A percentile compares a stretch with the other conserved stretches of the same genome.
phyloP scores from a whole-genome alignment of 2,888 invertebrate genomes.

The Trissoscelio sp. region DNA sequence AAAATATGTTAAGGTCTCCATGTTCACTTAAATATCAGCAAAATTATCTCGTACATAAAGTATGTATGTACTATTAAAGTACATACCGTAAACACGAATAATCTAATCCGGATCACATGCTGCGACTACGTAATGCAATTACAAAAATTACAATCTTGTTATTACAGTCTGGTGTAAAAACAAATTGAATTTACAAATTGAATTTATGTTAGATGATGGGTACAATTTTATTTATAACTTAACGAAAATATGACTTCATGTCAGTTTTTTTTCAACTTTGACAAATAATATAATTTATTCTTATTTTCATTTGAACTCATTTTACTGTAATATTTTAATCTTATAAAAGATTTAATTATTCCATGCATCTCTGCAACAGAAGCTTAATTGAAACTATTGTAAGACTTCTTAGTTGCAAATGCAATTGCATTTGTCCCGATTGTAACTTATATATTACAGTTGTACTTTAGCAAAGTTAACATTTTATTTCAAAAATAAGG shows the following conservation, averaged over 20 bases:
- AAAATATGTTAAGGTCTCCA: no score
- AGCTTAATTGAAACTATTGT: background rate
- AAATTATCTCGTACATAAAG: no score
- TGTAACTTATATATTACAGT: no score
- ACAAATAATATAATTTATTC: no score
- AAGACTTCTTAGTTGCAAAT: constrained; percentile 1
- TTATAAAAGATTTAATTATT: background rate
- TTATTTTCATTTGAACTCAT: constrained; percentile 2
- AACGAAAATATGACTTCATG: no score
- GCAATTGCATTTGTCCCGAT: background rate
- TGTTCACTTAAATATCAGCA: no score
- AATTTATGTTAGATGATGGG: constrained; percentile 27
- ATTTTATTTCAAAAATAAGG: no score
- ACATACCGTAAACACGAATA: constrained; percentile 5
- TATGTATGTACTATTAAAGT: no score
- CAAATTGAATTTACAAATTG: constrained; percentile 46
- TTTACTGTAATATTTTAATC: background rate
- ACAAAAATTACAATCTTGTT: constrained; percentile 41
- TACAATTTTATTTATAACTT: no score
- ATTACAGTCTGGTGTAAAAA: constrained; percentile 34
- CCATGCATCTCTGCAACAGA: background rate
- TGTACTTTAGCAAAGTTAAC: no score
- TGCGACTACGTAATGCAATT: constrained; percentile 28
- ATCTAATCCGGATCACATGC: constrained; percentile 21
- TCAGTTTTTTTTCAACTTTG: no score